Conservation (phyloP, 2,888 invertebrate genomes). For the Polyommatus iphigenia region DNA sequence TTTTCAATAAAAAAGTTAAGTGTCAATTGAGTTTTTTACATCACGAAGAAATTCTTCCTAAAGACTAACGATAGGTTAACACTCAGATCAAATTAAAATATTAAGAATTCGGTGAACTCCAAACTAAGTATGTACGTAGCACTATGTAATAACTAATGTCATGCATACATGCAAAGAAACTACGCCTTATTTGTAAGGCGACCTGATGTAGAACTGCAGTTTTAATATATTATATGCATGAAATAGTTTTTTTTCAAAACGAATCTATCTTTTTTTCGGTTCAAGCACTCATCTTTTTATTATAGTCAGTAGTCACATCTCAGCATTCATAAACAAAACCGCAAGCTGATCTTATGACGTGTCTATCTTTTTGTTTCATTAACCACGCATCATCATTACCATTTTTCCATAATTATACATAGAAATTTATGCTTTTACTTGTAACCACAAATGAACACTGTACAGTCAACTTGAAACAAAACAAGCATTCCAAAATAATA, state of each 20-base stretch:
- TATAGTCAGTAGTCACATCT: neutral
- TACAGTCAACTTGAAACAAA: neutral
- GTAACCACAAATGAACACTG: neutral
- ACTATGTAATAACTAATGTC: too few species aligned
- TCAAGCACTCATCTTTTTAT: neutral
- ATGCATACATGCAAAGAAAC: too few species aligned
- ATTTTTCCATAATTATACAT: neutral
- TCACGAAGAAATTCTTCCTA: neutral
- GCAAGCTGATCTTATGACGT: neutral
- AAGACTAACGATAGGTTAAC: neutral
- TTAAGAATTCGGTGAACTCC: too few species aligned
- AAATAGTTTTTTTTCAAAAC: too few species aligned
- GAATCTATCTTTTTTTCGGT: neutral
- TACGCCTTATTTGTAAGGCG: too few species aligned
- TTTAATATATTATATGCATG: too few species aligned
- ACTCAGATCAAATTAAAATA: too few species aligned
- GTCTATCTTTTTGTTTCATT: neutral
- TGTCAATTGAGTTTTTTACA: neutral
- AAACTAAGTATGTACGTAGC: too few species aligned
- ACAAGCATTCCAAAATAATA: too few species aligned
- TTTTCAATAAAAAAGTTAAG: slow-evolving; percentile 26
- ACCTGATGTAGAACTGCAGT: too few species aligned
- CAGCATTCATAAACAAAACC: neutral
- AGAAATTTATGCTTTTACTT: neutral
- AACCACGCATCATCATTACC: neutral